Conservation (phyloP, 2,113 vertebrate species). For the Myiopsitta monachus region DNA sequence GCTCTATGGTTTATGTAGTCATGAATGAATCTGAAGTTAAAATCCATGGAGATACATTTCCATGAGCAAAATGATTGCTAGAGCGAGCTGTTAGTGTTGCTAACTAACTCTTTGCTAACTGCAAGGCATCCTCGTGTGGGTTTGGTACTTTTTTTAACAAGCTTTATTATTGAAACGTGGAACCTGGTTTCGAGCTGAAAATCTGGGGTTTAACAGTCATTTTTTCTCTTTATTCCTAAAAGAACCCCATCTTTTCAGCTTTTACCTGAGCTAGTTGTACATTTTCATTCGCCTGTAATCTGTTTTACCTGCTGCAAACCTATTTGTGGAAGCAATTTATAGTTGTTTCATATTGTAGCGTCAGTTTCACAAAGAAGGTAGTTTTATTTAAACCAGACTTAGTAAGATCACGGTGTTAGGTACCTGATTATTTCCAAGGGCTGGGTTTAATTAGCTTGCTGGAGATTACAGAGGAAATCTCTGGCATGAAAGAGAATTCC, state of each 20-base stretch:
- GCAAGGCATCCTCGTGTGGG: neutral
- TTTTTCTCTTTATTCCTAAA: neutral
- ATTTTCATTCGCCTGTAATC: neutral
- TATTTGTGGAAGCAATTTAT: neutral
- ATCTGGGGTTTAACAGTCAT: neutral
- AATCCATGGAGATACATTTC: neutral
- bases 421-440: constrained; percentile 15
- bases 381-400: constrained; percentile 38
- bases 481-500: constrained; percentile 21
- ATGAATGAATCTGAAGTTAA: neutral
- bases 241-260: neutral
- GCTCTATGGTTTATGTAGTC: neutral
- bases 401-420: neutral
- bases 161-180: neutral
- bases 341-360: neutral
- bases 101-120: neutral
- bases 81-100: neutral
- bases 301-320: neutral
- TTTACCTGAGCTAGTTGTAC: neutral
- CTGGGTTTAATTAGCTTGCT: constrained; percentile 29
- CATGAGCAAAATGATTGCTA: neutral
- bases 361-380: neutral
- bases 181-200: neutral
- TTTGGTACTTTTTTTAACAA: neutral
- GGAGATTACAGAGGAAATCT: constrained; percentile 8